Conservation (phyloP, 2,888 invertebrate genomes). For the Drosophila atripex region DNA sequence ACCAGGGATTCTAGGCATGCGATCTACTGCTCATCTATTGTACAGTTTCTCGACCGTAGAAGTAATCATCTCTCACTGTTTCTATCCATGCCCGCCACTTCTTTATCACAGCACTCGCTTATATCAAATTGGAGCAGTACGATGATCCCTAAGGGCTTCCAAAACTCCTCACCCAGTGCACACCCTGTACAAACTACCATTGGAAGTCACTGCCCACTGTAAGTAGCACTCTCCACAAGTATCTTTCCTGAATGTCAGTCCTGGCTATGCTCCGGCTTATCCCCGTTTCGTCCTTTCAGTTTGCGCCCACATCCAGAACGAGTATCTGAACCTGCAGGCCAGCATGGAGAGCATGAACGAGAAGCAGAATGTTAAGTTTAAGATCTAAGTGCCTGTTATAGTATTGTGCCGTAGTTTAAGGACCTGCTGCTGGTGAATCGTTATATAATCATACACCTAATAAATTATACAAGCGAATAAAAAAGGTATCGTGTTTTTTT, state of each 20-base stretch:
- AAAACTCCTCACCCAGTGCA: constrained; percentile 44
- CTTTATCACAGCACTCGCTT: constrained; percentile 81
- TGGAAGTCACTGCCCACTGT: constrained; percentile 62
- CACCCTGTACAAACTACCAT: constrained; percentile 53
- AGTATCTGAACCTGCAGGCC: constrained; percentile 76
- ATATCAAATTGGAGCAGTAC: constrained; percentile 82
- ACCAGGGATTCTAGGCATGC: not conserved
- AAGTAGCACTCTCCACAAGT: constrained; percentile 50
- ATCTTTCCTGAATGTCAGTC: no score
- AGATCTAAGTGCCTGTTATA: constrained; percentile 57
- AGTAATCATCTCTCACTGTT: not conserved
- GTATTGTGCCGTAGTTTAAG: constrained; percentile 15
- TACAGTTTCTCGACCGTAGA: not conserved
- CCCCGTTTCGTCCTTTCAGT: constrained; percentile 64
- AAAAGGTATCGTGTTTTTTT: constrained; percentile 16
- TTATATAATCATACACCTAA: constrained; percentile 1
- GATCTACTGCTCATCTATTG: not conserved
- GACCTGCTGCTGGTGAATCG: not conserved
- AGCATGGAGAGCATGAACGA: constrained; percentile 79
- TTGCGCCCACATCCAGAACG: constrained; percentile 80
- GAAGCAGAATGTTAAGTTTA: constrained; percentile 77
- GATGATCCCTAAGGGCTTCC: constrained; percentile 73
- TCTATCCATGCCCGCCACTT: constrained; percentile 47
- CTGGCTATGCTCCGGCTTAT: not conserved
- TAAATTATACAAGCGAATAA: constrained; percentile 24